phyloP scores from a whole-genome alignment of 1,140 invertebrate species.

The Sitobion miscanthi region DNA sequence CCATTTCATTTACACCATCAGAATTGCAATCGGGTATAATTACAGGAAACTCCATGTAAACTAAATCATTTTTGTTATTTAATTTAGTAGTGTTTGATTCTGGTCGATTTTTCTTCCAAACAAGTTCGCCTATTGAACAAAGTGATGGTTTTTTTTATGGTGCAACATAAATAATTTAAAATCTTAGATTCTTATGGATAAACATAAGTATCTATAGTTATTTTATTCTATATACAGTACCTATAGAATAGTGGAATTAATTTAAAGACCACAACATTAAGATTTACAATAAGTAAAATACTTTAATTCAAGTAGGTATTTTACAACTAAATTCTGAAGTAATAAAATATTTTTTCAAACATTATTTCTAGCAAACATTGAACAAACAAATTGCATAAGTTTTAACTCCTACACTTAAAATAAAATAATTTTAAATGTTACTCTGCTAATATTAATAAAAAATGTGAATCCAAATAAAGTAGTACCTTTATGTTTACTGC shows the following conservation, averaged over 20 bases:
- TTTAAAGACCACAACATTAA: no score
- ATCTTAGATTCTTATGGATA: background rate
- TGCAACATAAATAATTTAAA: background rate
- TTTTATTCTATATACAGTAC: background rate
- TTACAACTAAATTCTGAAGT: no score
- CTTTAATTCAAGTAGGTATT: background rate
- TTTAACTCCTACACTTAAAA: background rate
- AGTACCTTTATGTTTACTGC: slow-evolving; percentile 43
- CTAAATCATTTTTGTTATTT: slow-evolving; percentile 26
- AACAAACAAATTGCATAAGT: background rate
- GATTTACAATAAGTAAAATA: background rate
- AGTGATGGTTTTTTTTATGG: background rate
- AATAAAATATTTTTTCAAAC: no score
- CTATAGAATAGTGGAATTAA: background rate
- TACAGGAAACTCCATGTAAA: slow-evolving; percentile 36
- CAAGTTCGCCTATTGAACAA: background rate
- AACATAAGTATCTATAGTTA: background rate
- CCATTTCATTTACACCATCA: slow-evolving; percentile 49
- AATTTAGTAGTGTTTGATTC: slow-evolving; percentile 37
- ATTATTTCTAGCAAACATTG: no score
- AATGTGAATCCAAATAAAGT: background rate
- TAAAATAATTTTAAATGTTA: background rate
- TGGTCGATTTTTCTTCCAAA: slow-evolving; percentile 25
- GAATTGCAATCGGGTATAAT: slow-evolving; percentile 45
- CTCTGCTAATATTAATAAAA: background rate